Percentiles rank a stretch among this genome's conserved stretches.
Conservation (phyloP, 2,113 vertebrate genomes). For the Alces alces region DNA sequence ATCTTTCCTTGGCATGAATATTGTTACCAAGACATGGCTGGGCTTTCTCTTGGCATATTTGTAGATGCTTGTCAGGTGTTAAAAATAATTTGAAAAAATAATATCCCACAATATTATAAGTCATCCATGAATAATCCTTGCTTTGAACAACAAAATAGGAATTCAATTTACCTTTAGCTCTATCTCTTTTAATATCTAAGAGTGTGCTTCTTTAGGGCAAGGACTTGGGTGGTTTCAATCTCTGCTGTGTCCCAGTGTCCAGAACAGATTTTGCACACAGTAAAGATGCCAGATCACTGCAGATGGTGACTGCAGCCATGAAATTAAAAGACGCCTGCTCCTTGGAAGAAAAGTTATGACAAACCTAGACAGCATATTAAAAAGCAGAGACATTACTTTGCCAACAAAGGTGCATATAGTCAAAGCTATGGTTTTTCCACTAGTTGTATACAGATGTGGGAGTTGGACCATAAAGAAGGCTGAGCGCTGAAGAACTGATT, state of each 20-base stretch:
- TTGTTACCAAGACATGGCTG: not conserved
- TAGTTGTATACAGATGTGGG: not conserved
- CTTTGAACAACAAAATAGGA: not conserved
- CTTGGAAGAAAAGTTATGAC: not conserved
- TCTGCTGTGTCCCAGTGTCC: not conserved
- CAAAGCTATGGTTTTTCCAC: not conserved
- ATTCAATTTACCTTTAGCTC: not conserved
- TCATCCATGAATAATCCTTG: not conserved
- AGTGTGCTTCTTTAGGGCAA: not conserved
- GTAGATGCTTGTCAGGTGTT: not conserved
- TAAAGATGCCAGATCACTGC: not conserved
- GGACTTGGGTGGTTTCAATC: not conserved
- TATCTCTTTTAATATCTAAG: not conserved
- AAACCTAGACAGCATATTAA: not conserved
- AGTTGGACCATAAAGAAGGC: not conserved
- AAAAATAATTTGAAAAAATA: not conserved
- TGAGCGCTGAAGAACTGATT: accelerated
- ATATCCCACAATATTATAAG: not conserved
- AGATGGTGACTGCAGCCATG: not conserved
- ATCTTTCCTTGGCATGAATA: not conserved
- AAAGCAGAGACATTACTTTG: not conserved
- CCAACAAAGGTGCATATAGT: not conserved
- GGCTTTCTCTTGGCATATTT: not conserved
- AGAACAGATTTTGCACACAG: not conserved
- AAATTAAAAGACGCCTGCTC: not conserved